Evolutionary conservation across 2,888 invertebrate genomes (phyloP).

Genomic region (Pyrrhosoma nymphula): DNA sequence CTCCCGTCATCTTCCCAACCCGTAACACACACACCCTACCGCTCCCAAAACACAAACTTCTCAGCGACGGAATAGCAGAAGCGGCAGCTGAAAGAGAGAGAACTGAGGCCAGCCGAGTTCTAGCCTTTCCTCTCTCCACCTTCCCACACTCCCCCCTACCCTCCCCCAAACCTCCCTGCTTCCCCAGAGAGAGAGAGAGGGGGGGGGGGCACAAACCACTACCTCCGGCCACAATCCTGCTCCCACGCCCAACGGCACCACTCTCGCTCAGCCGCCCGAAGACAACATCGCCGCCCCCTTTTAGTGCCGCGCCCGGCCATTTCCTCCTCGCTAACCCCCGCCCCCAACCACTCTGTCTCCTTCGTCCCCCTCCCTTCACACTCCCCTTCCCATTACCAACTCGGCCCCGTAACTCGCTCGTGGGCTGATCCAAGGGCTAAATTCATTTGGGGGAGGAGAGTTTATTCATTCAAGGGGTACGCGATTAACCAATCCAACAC

Average conservation of each 20-base stretch:
- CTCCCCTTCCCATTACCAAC: not conserved
- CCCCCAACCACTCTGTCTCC: not conserved
- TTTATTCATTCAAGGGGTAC: too few species aligned
- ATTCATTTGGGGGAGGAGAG: too few species aligned
- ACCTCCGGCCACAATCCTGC: conserved; percentile 26
- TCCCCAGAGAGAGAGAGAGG: too few species aligned
- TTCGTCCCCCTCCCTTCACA: not conserved
- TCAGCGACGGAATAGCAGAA: not conserved
- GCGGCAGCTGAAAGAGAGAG: not conserved
- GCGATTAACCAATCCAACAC: not conserved
- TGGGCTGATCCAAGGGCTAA: too few species aligned
- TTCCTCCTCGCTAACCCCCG: not conserved
- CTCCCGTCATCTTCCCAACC: not conserved
- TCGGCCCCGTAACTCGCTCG: not conserved
- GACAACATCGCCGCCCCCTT: not conserved
- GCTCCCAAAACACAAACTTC: not conserved
- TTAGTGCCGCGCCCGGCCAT: not conserved
- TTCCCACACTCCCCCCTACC: not conserved
- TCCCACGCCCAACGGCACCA: not conserved
- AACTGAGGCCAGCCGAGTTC: too few species aligned
- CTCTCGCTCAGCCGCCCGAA: not conserved
- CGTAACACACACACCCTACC: not conserved
- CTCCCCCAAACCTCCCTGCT: too few species aligned
- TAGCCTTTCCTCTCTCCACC: not conserved
- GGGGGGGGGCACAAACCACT: not conserved